Evolutionary conservation across 2,888 invertebrate species (phyloP).

Genomic region (Lasius platythorax): DNA sequence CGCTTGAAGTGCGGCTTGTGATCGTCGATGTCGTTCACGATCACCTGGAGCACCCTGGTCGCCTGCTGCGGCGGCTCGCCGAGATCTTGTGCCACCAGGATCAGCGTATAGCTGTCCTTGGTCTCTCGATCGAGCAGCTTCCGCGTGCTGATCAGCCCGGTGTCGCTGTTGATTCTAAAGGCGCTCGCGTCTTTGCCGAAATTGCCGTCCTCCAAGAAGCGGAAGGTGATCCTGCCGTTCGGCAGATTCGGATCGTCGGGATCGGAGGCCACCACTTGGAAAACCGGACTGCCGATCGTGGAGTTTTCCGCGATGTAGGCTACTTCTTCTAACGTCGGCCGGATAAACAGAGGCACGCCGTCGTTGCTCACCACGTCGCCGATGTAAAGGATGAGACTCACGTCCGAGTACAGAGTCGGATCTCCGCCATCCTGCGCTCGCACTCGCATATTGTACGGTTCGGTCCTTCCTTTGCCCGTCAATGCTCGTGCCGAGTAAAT

Average conservation of each 20-base stretch:
- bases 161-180: conserved; percentile 85
- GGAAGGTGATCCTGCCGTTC: conserved; percentile 91
- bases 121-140: conserved; percentile 91
- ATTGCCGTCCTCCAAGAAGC: conserved; percentile 90
- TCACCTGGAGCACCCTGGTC: conserved; percentile 90
- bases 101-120: conserved; percentile 91
- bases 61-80: conserved; percentile 93
- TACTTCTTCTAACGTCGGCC: conserved; percentile 90
- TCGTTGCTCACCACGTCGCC: conserved; percentile 94
- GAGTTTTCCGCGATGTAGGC: conserved; percentile 92
- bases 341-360: conserved; percentile 92
- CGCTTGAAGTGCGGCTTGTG: conserved; percentile 91
- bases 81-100: conserved; percentile 92
- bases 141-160: conserved; percentile 91
- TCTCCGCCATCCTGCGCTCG: conserved; percentile 91
- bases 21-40: conserved; percentile 92
- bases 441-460: conserved; percentile 90
- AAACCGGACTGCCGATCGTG: conserved; percentile 91
- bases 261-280: conserved; percentile 92
- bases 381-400: conserved; percentile 89
- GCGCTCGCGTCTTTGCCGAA: conserved; percentile 83
- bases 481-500: conserved; percentile 89
- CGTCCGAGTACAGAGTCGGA: conserved; percentile 88
- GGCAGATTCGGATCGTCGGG: conserved; percentile 93
- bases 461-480: conserved; percentile 92